Evolutionary conservation across 2,797 vertebrate genomes (phyloP).

Genomic region (Moxostoma hubbsi): DNA sequence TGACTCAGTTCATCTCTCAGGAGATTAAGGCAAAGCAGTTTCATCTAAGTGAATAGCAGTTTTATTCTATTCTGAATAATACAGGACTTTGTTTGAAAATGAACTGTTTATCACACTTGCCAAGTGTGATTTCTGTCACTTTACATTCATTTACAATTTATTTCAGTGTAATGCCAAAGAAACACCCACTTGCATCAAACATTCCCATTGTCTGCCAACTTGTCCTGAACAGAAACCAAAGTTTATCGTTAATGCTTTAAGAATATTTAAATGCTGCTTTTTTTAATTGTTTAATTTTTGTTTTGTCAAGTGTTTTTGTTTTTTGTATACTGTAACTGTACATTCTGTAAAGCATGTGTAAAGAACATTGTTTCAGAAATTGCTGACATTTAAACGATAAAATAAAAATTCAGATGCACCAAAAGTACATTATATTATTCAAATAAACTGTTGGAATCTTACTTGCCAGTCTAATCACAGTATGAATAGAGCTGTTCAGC

Average conservation of each 20-base stretch:
- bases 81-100: not conserved
- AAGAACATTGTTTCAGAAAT: constrained; percentile 67
- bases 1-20: constrained; percentile 12
- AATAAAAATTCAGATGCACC: constrained; percentile 69
- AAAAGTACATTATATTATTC: not conserved
- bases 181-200: constrained; percentile 52
- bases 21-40: constrained; percentile 4
- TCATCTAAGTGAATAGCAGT: not conserved
- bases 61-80: constrained; percentile 20
- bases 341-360: constrained; percentile 83
- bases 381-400: constrained; percentile 77
- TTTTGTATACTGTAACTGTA: constrained; percentile 71
- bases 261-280: constrained; percentile 75
- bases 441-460: not conserved
- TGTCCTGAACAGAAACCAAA: constrained; percentile 77
- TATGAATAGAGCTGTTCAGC: not conserved
- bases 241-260: constrained; percentile 74
- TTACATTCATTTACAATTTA: constrained; percentile 17
- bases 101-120: constrained; percentile 4
- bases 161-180: constrained; percentile 37
- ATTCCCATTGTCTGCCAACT: constrained; percentile 55
- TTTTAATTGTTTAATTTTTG: constrained; percentile 56
- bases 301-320: constrained; percentile 61
- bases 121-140: not conserved
- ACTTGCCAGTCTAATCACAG: not conserved